Evolutionary conservation across 2,888 invertebrate genomes (phyloP), one percentile per base, ranked within the genome.

Genomic region (Oxytorus armatus): DNA sequence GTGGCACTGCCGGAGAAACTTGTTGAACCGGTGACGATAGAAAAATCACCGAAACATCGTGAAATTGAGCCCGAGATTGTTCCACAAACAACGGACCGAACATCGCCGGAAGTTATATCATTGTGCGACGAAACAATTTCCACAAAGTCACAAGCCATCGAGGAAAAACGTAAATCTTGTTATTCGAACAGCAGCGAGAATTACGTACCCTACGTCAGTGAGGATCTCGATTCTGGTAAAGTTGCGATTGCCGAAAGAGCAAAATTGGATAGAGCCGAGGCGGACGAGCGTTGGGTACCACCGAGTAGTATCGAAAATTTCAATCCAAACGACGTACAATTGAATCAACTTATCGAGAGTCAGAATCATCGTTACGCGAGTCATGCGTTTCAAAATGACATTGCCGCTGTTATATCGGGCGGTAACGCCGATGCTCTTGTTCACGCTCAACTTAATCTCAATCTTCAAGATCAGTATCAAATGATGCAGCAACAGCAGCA

Each of bases 281-380:
- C 93, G 1, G 94, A 94, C 84, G 95, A 95, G 86, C 90, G 94
- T 78, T 95, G 95, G 95, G 94, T 95, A 11, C 94, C 95, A 16
- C 94, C 95, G 1, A 81, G 74, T 33, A 93, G 93, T 84, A 92
- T 92, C 18, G 92, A 92, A 0, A 88, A 82, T 16, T 91, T 91
- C 74, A 90, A 90, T 83, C 87, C 89, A 2, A 87, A 86, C 51
- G 91, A 90, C 36, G 86, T 88, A 25, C 89, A 86, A 25, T 39
- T 91, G 7, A 90, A 87, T 77, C 88, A 89, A 57, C 81, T 91
- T 1, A 89, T 91, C 72, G 91, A 91, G 16, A 88, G 87, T 33
- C 92, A 91, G 69, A 89, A 89, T 80, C 91, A 91, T 77, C 88
- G 92, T 76, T 92, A 91, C 65, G 83, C 82, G 36, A 80, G 82